Conservation (phyloP, 2,888 invertebrate genomes). For the Octodonta nipae region DNA sequence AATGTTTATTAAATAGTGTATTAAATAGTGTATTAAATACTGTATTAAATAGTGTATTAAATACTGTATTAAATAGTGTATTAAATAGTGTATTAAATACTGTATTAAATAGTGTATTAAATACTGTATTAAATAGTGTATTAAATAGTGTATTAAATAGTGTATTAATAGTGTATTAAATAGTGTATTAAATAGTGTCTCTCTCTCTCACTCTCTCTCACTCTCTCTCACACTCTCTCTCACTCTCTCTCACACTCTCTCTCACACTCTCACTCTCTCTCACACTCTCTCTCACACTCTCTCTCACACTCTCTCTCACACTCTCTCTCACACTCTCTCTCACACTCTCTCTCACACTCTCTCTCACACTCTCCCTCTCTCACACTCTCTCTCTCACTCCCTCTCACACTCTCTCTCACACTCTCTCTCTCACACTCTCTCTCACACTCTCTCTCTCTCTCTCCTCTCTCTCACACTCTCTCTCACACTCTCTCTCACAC, state of each 20-base stretch:
- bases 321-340: background rate
- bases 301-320: background rate
- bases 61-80: too few relatives aligned
- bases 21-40: too few relatives aligned
- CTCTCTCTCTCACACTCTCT: background rate
- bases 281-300: background rate
- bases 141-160: too few relatives aligned
- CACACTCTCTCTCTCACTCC: constrained; percentile 1
- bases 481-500: constrained; percentile 1
- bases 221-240: background rate
- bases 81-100: too few relatives aligned
- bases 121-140: too few relatives aligned
- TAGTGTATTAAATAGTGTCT: too few relatives aligned
- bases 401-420: constrained; percentile 1
- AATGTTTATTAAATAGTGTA: too few relatives aligned
- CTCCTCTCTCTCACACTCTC: background rate
- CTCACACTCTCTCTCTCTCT: constrained; percentile 1
- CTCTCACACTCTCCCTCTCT: background rate
- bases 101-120: too few relatives aligned
- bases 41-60: too few relatives aligned
- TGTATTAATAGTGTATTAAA: too few relatives aligned
- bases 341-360: background rate
- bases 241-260: background rate
- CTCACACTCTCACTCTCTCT: constrained; percentile 1
- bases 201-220: constrained; percentile 1